Percentiles rank a stretch among this genome's conserved stretches.
Conservation (phyloP, 2,113 vertebrate species). For the Ophthalmolycus amberensis region DNA sequence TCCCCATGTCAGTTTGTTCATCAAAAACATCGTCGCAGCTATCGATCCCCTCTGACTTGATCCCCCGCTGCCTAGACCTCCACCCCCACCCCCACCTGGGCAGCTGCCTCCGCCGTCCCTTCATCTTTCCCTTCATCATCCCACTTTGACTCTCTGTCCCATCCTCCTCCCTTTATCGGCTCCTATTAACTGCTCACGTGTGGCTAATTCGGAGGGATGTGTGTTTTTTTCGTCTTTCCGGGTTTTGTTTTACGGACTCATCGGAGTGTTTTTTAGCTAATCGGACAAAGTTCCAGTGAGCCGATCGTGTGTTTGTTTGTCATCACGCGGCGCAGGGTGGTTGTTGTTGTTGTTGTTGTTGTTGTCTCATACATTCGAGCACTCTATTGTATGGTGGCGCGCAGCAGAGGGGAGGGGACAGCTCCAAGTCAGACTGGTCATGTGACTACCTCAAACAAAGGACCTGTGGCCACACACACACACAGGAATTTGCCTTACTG, state of each 20-base stretch:
- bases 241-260: background rate
- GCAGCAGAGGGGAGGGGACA: constrained; percentile 64
- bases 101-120: constrained; percentile 38
- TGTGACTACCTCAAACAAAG: constrained; percentile 79
- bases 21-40: background rate
- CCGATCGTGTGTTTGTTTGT: background rate
- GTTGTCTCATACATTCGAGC: constrained; percentile 20
- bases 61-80: constrained; percentile 1
- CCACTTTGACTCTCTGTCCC: background rate
- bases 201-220: constrained; percentile 42
- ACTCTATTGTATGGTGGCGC: constrained; percentile 53
- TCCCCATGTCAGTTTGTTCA: constrained; percentile 26
- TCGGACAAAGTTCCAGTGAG: constrained; percentile 29
- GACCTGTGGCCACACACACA: constrained; percentile 57
- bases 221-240: background rate
- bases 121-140: constrained; percentile 32
- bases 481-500: constrained; percentile 46
- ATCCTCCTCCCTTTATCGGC: constrained; percentile 33
- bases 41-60: constrained; percentile 44
- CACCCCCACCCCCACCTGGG: background rate
- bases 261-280: background rate
- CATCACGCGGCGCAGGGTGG: background rate
- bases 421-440: constrained; percentile 63
- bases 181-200: constrained; percentile 18
- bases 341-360: background rate